Conservation (phyloP, 1,140 invertebrate species). For the Megathymus violae region DNA sequence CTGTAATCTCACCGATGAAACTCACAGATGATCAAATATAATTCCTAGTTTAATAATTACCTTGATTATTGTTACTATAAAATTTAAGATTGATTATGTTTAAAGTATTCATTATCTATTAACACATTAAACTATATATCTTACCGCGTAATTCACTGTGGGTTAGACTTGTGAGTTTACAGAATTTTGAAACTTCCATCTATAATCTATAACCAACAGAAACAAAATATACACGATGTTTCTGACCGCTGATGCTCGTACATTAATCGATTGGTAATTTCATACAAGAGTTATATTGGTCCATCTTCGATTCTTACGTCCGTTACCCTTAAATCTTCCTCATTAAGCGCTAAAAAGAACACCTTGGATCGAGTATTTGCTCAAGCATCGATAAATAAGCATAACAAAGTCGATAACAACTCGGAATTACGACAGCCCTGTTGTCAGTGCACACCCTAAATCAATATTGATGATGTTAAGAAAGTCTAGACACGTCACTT, state of each 20-base stretch:
- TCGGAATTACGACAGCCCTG: conserved; percentile 56
- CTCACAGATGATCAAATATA: too few species aligned
- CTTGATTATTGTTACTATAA: too few species aligned
- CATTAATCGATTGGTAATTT: conserved; percentile 4
- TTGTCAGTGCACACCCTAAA: conserved; percentile 49
- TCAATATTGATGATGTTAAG: conserved; percentile 29
- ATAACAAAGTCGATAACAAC: conserved; percentile 56
- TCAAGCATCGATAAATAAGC: conserved; percentile 46
- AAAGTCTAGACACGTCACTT: conserved; percentile 39
- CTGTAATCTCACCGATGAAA: too few species aligned
- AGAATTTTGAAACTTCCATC: too few species aligned
- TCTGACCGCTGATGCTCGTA: neutral
- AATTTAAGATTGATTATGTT: too few species aligned
- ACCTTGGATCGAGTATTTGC: conserved; percentile 37
- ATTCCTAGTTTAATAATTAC: too few species aligned
- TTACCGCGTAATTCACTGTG: too few species aligned
- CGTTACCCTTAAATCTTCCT: conserved; percentile 38
- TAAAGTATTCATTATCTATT: too few species aligned
- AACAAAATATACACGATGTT: neutral
- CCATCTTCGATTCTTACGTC: conserved; percentile 5
- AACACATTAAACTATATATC: too few species aligned
- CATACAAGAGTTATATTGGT: conserved; percentile 4
- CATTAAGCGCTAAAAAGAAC: conserved; percentile 44
- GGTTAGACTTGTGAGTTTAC: too few species aligned
- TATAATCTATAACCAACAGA: too few species aligned